phyloP scores from a whole-genome alignment of 53 echinoderm and acorn worm genomes.

The Luidia sarsii region DNA sequence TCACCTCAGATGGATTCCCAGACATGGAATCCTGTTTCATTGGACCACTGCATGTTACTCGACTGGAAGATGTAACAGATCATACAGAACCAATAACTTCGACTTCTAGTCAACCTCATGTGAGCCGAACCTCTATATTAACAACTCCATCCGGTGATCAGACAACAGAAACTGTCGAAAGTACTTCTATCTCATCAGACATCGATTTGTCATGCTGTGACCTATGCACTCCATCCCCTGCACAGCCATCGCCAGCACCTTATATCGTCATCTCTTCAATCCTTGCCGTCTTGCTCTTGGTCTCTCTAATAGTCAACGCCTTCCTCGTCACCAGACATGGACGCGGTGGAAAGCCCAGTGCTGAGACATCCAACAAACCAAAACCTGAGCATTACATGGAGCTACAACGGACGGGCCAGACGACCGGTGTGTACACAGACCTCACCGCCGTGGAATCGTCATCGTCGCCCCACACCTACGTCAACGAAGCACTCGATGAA shows the following conservation, averaged over 20 bases:
- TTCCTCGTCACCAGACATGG: neutral
- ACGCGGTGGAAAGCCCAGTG: neutral
- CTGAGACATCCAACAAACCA: neutral
- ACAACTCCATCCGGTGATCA: neutral
- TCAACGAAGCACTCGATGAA: no score
- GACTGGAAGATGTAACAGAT: no score
- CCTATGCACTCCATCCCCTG: neutral
- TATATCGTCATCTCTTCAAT: no score
- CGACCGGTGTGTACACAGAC: slow-evolving; percentile 16
- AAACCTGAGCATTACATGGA: slow-evolving; percentile 32
- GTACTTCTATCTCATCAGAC: neutral
- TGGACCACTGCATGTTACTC: no score
- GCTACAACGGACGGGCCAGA: slow-evolving; percentile 10
- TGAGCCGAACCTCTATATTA: neutral
- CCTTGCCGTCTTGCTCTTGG: no score
- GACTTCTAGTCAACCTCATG: neutral
- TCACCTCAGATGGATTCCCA: neutral
- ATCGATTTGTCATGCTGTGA: neutral
- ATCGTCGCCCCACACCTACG: neutral
- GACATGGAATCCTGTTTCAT: neutral
- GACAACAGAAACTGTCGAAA: neutral
- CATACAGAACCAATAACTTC: neutral
- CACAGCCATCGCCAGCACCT: neutral
- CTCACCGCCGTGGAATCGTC: neutral
- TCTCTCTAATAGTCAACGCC: no score